Base-by-base conservation (phyloP, 2,113 vertebrate species). In the Sinosuthora webbiana region DNA sequence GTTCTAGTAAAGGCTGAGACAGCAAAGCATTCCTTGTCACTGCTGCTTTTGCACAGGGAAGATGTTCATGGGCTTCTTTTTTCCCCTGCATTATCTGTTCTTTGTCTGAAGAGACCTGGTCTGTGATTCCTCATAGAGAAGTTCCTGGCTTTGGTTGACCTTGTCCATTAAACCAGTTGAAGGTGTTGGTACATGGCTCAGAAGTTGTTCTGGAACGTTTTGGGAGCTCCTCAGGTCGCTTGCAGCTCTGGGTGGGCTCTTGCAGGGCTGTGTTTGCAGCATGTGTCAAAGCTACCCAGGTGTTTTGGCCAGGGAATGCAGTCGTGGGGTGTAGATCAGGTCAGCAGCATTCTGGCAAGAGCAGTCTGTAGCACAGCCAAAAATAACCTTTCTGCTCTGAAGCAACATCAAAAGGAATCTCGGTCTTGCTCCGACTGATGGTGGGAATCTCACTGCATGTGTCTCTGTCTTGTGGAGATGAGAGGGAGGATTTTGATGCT, bases 161-260 rank as follows among this genome's bases (percentile, higher is more conserved):
- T 71, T 55, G 30, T 45, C 62, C 19, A 3, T 64, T 24, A 69
- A 56, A 62, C 1, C 35, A 20, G 18, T 64, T 82, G 30, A 45
- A 87, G 25, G 11, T 53, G 37, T 71, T 83, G 78, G 31, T 65
- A 11, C 5, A 0, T 39, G 52, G 25, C 53, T 87, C 35, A 16
- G 3, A 14, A 25, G 15, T 64, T 52, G 31, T 81, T 67, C 25
- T 69, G 45, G 44, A 45, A 12, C 0, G 1, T 30, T 16, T 6
- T 33, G 17, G 41, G 47, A 84, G 37, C 37, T 65, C 31, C 63
- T 31, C 30, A 23, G 62, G 50, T 23, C 1, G 1, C 22, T 13
- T 24, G 15, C 3, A 14, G 28, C 44, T 56, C n/a, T 1, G 0
- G 22, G 31, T 8, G 2, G 44, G 41, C 15, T 7, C 8, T 56